phyloP scores from a whole-genome alignment of 2,888 invertebrate species.

The Parthenolecanium corni region DNA sequence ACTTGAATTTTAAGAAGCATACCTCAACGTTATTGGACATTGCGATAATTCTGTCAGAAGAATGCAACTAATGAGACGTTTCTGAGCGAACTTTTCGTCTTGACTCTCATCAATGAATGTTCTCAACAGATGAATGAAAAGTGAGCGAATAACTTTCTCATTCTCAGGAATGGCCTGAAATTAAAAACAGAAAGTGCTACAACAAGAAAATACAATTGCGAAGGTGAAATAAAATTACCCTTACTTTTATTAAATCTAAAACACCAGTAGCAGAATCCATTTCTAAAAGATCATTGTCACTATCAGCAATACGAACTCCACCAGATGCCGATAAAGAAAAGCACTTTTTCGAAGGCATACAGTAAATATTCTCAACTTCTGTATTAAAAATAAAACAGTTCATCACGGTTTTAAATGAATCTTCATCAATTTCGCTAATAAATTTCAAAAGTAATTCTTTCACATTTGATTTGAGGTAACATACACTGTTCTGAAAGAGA shows the following conservation, averaged over 20 bases:
- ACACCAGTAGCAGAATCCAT: neutral
- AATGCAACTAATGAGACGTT: neutral
- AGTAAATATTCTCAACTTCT: neutral
- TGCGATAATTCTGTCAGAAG: slow-evolving; percentile 10
- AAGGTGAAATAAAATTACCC: neutral
- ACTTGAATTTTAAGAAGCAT: neutral
- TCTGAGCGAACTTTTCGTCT: neutral
- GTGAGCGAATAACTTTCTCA: neutral
- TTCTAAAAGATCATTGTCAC: neutral
- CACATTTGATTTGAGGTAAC: slow-evolving; percentile 31
- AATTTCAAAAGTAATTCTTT: slow-evolving; percentile 30
- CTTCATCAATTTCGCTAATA: neutral
- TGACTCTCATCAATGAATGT: slow-evolving; percentile 4
- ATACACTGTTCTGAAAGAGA: slow-evolving; percentile 31
- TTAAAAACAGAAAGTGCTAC: neutral
- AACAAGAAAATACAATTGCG: no score
- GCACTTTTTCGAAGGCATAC: neutral
- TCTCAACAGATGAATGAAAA: neutral
- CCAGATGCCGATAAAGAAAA: neutral
- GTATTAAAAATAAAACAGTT: neutral
- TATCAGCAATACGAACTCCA: neutral
- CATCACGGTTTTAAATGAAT: neutral
- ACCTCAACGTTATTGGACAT: slow-evolving; percentile 1
- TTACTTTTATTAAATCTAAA: slow-evolving; percentile 13
- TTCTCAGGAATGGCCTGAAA: neutral